Base-by-base conservation (phyloP, 2,797 vertebrate species). In the Tarsius wallacei region DNA sequence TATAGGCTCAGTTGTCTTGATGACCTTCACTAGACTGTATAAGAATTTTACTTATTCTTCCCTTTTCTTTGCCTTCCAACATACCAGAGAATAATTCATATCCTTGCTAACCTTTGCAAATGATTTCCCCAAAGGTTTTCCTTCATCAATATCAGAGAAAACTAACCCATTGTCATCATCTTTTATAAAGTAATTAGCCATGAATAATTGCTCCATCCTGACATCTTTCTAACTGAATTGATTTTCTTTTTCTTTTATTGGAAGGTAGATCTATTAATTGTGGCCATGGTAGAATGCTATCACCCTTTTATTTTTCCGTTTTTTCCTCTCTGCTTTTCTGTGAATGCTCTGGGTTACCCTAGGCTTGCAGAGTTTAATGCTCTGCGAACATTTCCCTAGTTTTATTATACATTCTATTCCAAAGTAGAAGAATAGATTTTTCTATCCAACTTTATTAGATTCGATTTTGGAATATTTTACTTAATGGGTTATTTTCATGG, bases 171-270 rank as follows among this genome's bases (percentile, higher is more conserved):
- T 98, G 98, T 98, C 98, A 98, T 98, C 98, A 98, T 98, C 97
- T 97, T 98, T 98, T 98, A 98, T 98, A 98, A 99, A 98, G 98
- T 98, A 99, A 99, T 99, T 99, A 99, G 98, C 98, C 97, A 97
- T 98, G 98, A 99, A 98, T 99, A 98, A 99, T 98, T 99, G 98
- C 97, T 98, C 97, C 96, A 97, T 97, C 97, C 98, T 98, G 98
- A 98, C 98, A 98, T 98, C 98, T 98, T 98, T 98, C 97, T 98
- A 98, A 98, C 97, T 87, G 98, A 98, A 99, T 98, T 98, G 98
- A 98, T 98, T 99, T 98, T 98, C 98, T 97, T 97, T 97, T 97
- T 97, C 98, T 98, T 98, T 96, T 87, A 94, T 97, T 96, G 93
- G 93, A 33, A 97, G 97, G 87, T 96, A 97, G 97, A 98, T 98